Evolutionary conservation across 1,140 invertebrate genomes (phyloP), one percentile per base, ranked within the genome.

Genomic region (Atopsyche davidsoni): DNA sequence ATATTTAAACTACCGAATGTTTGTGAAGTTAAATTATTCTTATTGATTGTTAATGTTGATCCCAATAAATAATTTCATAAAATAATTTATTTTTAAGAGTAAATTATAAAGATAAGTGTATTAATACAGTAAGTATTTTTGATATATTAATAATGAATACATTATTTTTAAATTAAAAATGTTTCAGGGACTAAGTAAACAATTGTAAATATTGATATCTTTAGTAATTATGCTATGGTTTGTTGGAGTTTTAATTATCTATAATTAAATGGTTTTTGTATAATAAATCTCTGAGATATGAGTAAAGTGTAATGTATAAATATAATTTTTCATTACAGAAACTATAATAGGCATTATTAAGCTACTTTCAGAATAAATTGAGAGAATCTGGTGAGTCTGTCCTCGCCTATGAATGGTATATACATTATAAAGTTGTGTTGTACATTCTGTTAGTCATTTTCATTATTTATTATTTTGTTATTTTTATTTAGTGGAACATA

Each of bases 401-500:
- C n/a, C n/a, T n/a, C n/a, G n/a, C n/a, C n/a, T n/a, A n/a, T n/a
- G n/a, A n/a, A n/a, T n/a, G n/a, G n/a, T n/a, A n/a, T n/a, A n/a
- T n/a, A n/a, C n/a, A n/a, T n/a, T n/a, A n/a, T n/a, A n/a, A 7
- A 7, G 25, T 28, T 28, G 25, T 7, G n/a, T 7, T 7, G n/a
- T 7, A 7, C 25, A 28, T n/a, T 7, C n/a, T 28, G 7, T 7
- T 7, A 28, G 25, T n/a, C 19, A 21, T 41, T 4, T 16, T 7
- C 21, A 18, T 21, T 9, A 43, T 43, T n/a, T 43, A 22, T 43
- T 13, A 22, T 23, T 22, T 13, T n/a, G 18, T 28, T 7, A 23
- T 28, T 43, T 22, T 23, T 43, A 43, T 25, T 13, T 22, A 11
- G 21, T 28, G 19, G 21, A 43, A 43, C 22, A 28, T 36, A 6